phyloP scores from a whole-genome alignment of 35 echinoderm and acorn worm species.

The Holothuria glaberrima region DNA sequence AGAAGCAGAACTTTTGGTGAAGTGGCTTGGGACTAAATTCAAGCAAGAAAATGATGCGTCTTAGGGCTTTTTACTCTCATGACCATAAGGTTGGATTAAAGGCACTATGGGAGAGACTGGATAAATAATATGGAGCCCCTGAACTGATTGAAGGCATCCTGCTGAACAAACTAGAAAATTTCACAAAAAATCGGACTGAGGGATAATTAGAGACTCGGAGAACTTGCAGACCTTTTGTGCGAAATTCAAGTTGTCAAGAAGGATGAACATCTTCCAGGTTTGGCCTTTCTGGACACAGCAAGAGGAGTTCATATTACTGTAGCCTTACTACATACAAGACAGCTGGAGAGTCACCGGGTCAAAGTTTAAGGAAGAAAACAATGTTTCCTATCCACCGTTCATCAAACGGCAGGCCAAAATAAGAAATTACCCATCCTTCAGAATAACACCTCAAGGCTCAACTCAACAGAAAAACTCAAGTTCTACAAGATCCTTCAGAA shows the following conservation, averaged over 20 bases:
- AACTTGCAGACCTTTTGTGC: conserved; percentile 51
- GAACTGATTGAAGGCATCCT: conserved; percentile 58
- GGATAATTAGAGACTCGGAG: conserved; percentile 7
- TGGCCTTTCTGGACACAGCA: conserved; percentile 58
- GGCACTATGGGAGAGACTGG: conserved; percentile 59
- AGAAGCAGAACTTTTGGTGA: conserved; percentile 56
- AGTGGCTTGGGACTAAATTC: conserved; percentile 67
- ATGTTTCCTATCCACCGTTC: conserved; percentile 57
- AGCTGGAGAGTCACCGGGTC: conserved; percentile 42
- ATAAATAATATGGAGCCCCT: conserved; percentile 58
- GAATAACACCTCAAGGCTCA: background rate
- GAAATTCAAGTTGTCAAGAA: conserved; percentile 54
- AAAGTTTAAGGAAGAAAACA: conserved; percentile 58
- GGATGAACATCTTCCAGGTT: conserved; percentile 56
- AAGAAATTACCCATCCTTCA: conserved; percentile 62
- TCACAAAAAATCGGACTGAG: conserved; percentile 28
- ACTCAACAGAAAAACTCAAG: background rate
- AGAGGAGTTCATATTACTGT: conserved; percentile 53
- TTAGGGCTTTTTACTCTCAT: conserved; percentile 55
- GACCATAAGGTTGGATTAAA: conserved; percentile 43
- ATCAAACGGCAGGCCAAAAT: conserved; percentile 48
- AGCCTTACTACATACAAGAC: conserved; percentile 65
- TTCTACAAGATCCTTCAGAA: conserved; percentile 2
- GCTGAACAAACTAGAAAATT: conserved; percentile 56
- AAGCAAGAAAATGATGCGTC: background rate